Evolutionary conservation across 1,140 invertebrate genomes (phyloP).

Genomic region (Ridgeia piscesae): DNA sequence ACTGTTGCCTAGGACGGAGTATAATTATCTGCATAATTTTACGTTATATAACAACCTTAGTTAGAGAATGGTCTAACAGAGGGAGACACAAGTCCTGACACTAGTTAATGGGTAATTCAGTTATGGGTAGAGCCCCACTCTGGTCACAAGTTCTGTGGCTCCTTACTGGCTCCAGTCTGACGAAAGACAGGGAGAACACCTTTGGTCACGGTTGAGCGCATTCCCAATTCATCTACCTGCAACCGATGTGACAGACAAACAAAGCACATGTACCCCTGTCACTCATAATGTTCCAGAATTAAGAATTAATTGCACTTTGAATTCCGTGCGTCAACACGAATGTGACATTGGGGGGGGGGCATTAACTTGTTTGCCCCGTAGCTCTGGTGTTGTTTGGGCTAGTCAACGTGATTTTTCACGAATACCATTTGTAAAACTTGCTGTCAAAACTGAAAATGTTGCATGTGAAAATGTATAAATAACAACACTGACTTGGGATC

Average conservation of each 20-base stretch:
- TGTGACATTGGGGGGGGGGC: not conserved
- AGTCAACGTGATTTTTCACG: not conserved
- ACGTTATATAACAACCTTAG: not conserved
- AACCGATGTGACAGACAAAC: not conserved
- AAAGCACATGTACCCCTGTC: not conserved
- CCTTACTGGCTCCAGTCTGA: not conserved
- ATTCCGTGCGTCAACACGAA: not conserved
- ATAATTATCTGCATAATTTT: not conserved
- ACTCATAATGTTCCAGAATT: not conserved
- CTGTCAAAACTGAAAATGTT: not conserved
- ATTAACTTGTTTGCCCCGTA: not conserved
- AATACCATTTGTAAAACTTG: not conserved
- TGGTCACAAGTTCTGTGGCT: not conserved
- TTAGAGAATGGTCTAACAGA: not conserved
- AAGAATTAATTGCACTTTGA: not conserved
- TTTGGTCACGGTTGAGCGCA: not conserved
- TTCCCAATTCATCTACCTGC: not conserved
- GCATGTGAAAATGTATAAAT: too few species aligned
- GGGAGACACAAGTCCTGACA: not conserved
- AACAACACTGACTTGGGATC: too few species aligned
- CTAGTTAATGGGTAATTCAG: too few species aligned
- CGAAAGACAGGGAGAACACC: not conserved
- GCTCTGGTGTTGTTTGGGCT: not conserved
- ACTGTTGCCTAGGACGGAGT: not conserved
- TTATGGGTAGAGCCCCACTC: not conserved